Evolutionary conservation across 2,888 invertebrate species (phyloP), one percentile per base, ranked within the genome.

Genomic region (Physocephala rufipes): DNA sequence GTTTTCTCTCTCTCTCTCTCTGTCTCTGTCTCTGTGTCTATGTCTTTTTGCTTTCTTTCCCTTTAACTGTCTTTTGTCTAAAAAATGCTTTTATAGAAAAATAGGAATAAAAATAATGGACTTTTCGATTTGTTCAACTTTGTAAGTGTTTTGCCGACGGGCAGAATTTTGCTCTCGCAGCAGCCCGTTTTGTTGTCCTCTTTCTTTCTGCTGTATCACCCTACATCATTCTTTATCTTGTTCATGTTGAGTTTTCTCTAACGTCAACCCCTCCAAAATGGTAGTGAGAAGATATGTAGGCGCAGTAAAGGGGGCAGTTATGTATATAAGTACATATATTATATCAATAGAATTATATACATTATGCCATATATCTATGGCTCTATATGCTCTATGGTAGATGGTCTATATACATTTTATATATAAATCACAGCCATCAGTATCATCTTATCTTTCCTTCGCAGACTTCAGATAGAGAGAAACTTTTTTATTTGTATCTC

Each of bases 81-180:
- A n/a, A 36, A 13, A 36, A 36, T 21, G 19, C 16, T 21, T 5
- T 19, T 30, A 62, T 15, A n/a, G 13, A 36, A 61, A 43, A n/a
- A 30, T n/a, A 61, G n/a, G 12, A 36, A 28, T 16, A 43, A 15
- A 36, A 43, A 62, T 21, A 55, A 1, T 2, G 16, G 36, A 36
- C 9, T 36, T 36, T 36, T 36, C n/a, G n/a, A n/a, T n/a, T n/a
- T n/a, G n/a, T n/a, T n/a, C n/a, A n/a, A n/a, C n/a, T n/a, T n/a
- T n/a, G n/a, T n/a, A n/a, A n/a, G 36, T 36, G 36, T 36, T 19
- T 51, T 65, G 51, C 65, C 65, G 49, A 7, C 12, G 65, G 65
- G 65, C 65, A 51, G 65, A 26, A 51, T 49, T 65, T 49, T 28
- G 65, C 65, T 51, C 65, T 65, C 51, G 28, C 12, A 26, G 47